Evolutionary conservation across 2,888 invertebrate species (phyloP), one percentile per base, ranked within the genome.

Genomic region (Leptopterna dolabrata): DNA sequence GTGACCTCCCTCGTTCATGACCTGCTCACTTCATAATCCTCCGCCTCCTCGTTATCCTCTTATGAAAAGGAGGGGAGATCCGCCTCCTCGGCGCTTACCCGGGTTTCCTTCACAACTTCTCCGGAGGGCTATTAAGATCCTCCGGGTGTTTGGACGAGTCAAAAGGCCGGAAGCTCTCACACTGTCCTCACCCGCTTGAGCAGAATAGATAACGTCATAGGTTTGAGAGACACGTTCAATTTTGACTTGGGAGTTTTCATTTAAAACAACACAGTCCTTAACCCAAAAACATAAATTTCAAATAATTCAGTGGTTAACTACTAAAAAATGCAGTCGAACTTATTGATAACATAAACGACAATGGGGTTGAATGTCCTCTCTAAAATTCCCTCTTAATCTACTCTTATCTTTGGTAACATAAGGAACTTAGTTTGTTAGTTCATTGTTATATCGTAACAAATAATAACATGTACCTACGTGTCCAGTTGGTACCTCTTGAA

Each of bases 131-230:
- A 41, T 41, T 41, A 73, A 73, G 14, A 24, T 70, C 73, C 36
- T 11, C 29, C 19, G 73, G 36, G 73, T 36, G 73, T 41, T 73
- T 73, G 63, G 73, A 73, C 36, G 36, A 73, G 41, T 73, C 73
- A 73, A 73, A 73, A 73, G 73, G 73, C 73, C 73, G 73, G 73
- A 73, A 41, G 63, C n/a, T 16, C 36, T 73, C 16, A 29, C 30
- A 19, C 4, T 73, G 73, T 36, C 41, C 41, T 41, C 41, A 14
- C 30, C 73, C 30, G 29, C 30, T 73, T 1, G 7, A 16, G 36
- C 36, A 36, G 73, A 73, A 73, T 11, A 73, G 36, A 73, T 73
- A 73, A 73, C 36, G 63, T 63, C 63, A 7, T 63, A 11, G 24
- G 24, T 63, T 63, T 24, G 63, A 4, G 24, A 1, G 27, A 63